Conservation (phyloP, 1,140 invertebrate species). For the Lasioglossum albipes region DNA sequence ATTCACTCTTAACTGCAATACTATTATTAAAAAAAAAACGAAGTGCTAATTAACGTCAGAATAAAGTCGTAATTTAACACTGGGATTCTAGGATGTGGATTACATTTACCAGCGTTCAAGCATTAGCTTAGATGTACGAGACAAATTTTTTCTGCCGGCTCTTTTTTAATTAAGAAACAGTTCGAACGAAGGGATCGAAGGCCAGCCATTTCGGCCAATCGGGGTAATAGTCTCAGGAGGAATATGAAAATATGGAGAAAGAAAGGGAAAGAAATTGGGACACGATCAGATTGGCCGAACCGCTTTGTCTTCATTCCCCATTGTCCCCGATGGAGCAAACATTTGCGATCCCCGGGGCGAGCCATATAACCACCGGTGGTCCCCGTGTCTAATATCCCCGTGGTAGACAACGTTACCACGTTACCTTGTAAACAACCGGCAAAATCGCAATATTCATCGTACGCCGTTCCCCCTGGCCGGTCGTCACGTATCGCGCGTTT, state of each 20-base stretch:
- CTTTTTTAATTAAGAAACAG: background rate
- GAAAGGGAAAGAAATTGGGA: background rate
- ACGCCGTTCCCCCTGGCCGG: background rate
- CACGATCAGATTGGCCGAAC: slow-evolving; percentile 1
- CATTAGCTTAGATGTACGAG: no score
- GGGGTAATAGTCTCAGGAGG: slow-evolving; percentile 20
- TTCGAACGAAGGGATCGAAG: no score
- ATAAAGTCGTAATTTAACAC: no score
- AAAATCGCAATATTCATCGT: slow-evolving; percentile 23
- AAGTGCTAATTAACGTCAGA: no score
- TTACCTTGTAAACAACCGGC: slow-evolving; percentile 47
- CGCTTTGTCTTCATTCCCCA: background rate
- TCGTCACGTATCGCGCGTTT: slow-evolving; percentile 57
- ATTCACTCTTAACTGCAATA: no score
- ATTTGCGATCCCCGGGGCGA: background rate
- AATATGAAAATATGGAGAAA: slow-evolving; percentile 12
- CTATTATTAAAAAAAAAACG: no score
- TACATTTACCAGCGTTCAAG: no score
- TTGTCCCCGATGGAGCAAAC: background rate
- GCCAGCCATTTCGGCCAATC: background rate
- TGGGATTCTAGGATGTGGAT: no score
- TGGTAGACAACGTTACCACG: slow-evolving; percentile 9
- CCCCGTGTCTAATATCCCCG: slow-evolving; percentile 14
- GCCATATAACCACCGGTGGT: background rate
- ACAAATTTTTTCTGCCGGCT: no score